Evolutionary conservation across 2,888 invertebrate genomes (phyloP), one percentile per base, ranked within the genome.

Genomic region (Melitaea athalia): DNA sequence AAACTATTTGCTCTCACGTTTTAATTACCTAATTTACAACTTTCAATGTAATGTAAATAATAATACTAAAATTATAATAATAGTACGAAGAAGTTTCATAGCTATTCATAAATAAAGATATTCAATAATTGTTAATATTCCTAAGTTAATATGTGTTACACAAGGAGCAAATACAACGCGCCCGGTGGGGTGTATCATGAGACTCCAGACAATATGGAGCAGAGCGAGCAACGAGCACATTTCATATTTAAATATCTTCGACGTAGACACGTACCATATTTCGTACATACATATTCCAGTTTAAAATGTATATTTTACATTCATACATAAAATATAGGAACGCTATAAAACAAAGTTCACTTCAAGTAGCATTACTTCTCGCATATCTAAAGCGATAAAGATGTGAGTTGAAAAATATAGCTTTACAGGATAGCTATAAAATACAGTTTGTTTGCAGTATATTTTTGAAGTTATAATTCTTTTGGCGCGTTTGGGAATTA

Each of bases 201-300:
- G 31, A 31, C 14, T 6, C 53, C 15, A 15, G 38, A 50, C 50
- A 17, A 50, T 50, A 50, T 50, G 17, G 50, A 17, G 15, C 15
- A 15, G 50, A 50, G 50, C 50, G 50, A 50, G 50, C 50, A 10
- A 10, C 15, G 17, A 15, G 10, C 15, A 50, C 50, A 33, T 55
- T 55, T 12, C 33, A 55, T 55, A 55, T 33, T 55, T 33, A 55
- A 55, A 55, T 55, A 33, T 33, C 7, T 55, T 31, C 14, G n/a
- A 55, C n/a, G 31, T 55, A 55, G 53, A 53, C 53, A 31, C 15
- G 5, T 31, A 53, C 31, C 31, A 53, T 53, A 14, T 53, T 53
- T 33, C 33, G 33, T 33, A 31, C 33, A 55, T 55, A 55, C 33
- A 55, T 31, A 31, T 33, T 33, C 14, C 6, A n/a, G 4, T 12